Percentiles rank a stretch among this genome's conserved stretches.
Evolutionary conservation across 2,797 vertebrate genomes (phyloP).

Genomic region (Parotocinclus haroldoi): DNA sequence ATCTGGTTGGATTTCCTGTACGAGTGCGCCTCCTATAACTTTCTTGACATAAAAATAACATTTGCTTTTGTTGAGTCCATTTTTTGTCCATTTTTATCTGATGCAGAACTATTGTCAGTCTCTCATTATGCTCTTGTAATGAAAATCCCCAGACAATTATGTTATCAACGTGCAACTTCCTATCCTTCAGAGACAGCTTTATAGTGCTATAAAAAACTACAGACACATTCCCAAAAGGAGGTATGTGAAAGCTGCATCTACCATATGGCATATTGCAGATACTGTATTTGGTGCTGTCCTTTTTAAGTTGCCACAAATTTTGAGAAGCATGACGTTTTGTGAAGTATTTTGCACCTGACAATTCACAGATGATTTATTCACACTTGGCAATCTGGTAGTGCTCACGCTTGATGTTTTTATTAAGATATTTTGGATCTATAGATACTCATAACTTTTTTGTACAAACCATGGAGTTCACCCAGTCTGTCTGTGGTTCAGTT

Average conservation of each 20-base stretch:
- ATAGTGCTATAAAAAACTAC: background rate
- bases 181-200: background rate
- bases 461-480: background rate
- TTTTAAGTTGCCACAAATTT: background rate
- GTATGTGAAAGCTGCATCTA: no score
- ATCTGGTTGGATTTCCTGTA: background rate
- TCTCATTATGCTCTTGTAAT: background rate
- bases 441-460: background rate
- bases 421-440: background rate
- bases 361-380: no score
- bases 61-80: background rate
- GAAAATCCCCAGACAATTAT: background rate
- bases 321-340: constrained; percentile 37
- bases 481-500: background rate
- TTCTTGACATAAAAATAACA: background rate
- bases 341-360: background rate
- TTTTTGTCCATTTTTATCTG: background rate
- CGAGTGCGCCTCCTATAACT: background rate
- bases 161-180: background rate
- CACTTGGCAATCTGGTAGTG: background rate
- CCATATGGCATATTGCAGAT: background rate
- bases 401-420: background rate
- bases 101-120: background rate
- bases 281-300: background rate
- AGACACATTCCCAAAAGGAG: background rate